A percentile compares a stretch with the other conserved stretches of the same genome.
Evolutionary conservation across 1,140 invertebrate genomes (phyloP).

Genomic region (Achatina immaculata): DNA sequence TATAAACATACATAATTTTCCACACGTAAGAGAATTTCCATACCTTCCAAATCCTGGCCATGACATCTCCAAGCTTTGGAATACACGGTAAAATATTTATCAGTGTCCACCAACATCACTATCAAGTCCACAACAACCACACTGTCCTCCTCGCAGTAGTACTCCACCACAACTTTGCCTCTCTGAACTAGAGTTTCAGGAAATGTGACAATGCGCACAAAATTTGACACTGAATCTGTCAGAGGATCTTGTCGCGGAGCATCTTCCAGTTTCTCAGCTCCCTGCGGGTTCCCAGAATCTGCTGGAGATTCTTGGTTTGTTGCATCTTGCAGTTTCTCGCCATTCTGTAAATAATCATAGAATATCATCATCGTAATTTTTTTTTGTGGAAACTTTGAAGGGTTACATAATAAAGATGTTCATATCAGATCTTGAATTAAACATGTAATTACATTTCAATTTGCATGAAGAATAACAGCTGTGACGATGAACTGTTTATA

Average conservation of each 20-base stretch:
- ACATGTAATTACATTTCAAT: no score
- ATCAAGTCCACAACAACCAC: conserved; percentile 23
- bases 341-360: background rate
- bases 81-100: background rate
- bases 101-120: background rate
- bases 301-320: background rate
- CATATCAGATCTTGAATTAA: no score
- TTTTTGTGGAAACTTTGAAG: no score
- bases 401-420: no score
- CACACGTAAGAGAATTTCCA: no score
- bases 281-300: background rate
- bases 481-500: no score
- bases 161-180: background rate
- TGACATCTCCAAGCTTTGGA: conserved; percentile 22
- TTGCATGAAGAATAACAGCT: no score
- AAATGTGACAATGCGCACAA: background rate
- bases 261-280: background rate
- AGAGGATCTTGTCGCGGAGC: background rate
- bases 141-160: conserved; percentile 25
- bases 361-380: no score
- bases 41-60: conserved; percentile 19
- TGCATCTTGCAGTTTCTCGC: background rate
- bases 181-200: background rate
- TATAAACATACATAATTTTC: no score
- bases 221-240: background rate